A percentile compares a stretch with the other conserved stretches of the same genome.
Evolutionary conservation across 2,797 vertebrate genomes (phyloP).

Genomic region (Sebastolobus alascanus): DNA sequence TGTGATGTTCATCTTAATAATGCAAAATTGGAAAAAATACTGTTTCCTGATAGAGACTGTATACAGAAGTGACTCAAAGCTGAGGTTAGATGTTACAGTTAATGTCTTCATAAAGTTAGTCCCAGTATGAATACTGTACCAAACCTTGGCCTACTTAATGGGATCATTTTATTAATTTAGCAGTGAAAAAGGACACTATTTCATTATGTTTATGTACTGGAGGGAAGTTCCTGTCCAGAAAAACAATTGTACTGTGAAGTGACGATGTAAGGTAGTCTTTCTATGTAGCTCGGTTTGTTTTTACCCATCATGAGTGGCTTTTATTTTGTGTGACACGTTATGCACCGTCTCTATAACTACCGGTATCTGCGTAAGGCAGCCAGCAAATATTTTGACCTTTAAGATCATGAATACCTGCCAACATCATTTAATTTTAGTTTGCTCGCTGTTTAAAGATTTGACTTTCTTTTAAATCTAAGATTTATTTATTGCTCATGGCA

Average conservation of each 20-base stretch:
- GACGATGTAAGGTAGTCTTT: background rate
- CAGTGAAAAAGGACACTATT: background rate
- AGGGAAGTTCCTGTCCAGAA: slow-evolving; percentile 5
- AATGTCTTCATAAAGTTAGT: background rate
- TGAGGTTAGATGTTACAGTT: background rate
- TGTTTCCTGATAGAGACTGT: slow-evolving; percentile 5
- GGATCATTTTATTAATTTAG: background rate
- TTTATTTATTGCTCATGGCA: background rate
- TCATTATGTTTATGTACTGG: background rate
- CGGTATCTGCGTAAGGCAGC: background rate
- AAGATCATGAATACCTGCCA: background rate
- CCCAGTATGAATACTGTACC: slow-evolving; percentile 9
- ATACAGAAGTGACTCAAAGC: background rate
- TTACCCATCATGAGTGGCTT: slow-evolving; percentile 9
- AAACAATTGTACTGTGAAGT: slow-evolving; percentile 28
- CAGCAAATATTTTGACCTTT: background rate
- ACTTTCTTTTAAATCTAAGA: background rate
- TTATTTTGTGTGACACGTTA: background rate
- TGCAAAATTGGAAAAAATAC: slow-evolving; percentile 7
- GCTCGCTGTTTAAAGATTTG: background rate
- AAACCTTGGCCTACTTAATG: background rate
- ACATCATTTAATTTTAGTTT: background rate
- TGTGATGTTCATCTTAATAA: slow-evolving; percentile 31
- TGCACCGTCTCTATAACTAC: background rate
- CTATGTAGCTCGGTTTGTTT: slow-evolving; percentile 25